A percentile compares a stretch with the other conserved stretches of the same genome.
These are phyloP conservation scores for Homalodisca vitripennis DNA, from an alignment of 1,140 invertebrate species.

Conservation along the genomic window DNA sequence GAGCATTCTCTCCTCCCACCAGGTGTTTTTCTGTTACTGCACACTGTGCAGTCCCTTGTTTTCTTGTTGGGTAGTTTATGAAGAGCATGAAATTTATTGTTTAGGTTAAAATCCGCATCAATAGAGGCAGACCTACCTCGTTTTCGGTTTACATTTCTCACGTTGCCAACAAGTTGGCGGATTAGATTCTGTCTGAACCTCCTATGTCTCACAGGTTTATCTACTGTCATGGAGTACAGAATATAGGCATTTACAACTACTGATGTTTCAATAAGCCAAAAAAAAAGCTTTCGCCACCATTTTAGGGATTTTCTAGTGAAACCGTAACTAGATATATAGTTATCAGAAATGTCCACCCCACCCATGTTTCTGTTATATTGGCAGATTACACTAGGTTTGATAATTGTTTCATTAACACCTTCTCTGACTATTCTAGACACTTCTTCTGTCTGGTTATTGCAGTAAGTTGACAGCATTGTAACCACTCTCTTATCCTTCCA, in stretches of 20 bases:
- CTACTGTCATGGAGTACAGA: not conserved
- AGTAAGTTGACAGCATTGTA: too few relatives aligned
- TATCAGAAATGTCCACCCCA: not conserved
- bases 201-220: constrained; percentile 4
- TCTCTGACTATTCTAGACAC: too few relatives aligned
- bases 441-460: too few relatives aligned
- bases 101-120: not conserved
- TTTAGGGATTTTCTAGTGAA: not conserved
- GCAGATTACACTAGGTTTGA: not conserved
- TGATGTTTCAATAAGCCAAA: constrained; percentile 25
- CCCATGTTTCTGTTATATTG: constrained; percentile 11
- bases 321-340: not conserved
- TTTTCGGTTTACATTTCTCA: constrained; percentile 22
- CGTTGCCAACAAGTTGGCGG: constrained; percentile 14
- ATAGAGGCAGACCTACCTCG: constrained; percentile 6
- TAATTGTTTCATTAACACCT: too few relatives aligned
- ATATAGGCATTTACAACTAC: constrained; percentile 19
- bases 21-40: constrained; percentile 10
- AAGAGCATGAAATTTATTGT: constrained; percentile 1
- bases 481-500: too few relatives aligned
- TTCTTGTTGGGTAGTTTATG: not conserved
- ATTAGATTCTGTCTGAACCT: constrained; percentile 16
- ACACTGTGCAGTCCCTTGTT: constrained; percentile 19
- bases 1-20: constrained; percentile 13
- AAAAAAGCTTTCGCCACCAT: constrained; percentile 25